Base-by-base conservation (phyloP, 2,888 invertebrate genomes). In the Yponomeuta plumbellus region DNA sequence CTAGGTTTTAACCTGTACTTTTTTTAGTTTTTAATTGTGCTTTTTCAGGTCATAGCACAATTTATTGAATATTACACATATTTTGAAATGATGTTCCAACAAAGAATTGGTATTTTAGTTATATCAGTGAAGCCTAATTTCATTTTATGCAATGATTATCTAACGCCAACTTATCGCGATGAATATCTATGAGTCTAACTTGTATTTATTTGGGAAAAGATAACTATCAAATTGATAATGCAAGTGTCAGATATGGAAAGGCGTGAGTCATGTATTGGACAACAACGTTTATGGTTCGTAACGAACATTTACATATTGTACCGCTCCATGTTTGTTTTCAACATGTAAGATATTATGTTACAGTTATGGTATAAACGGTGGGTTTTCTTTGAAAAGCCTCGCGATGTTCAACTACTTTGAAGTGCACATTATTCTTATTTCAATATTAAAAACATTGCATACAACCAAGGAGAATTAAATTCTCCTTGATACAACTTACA, bases 231-330 rank as follows among this genome's bases (percentile, higher is more conserved):
- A 21, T 22, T 23, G 22, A 23, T 59, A 20, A 11, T 59, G 59
- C 59, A 22, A 59, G 22, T 22, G 59, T 59, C 13, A 22, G 21
- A 23, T 52, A 23, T 59, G 23, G 59, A 59, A 59, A 23, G 11
- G 59, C 21, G 21, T 59, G 59, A 59, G 21, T 59, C 59, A 59
- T 22, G 21, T 23, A 11, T 59, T 17, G 17, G 13, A 22, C 59
- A 21, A 58, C 58, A 59, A 13, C 59, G 23, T 23, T 21, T 58
- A 58, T 59, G 59, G 59, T 52, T 17, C 44, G 44, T 21, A 57
- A 57, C 57, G 21, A 56, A 22, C 58, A 20, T 59, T 59, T 10
- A 59, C 21, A 23, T 59, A 59, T 59, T 13, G 23, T 23, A 59
- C 22, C 21, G 59, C 17, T 17, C 59, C 21, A 59, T 59, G 11